Evolutionary conservation across 2,113 vertebrate genomes (phyloP), one percentile per base, ranked within the genome.

Genomic region (Gallinago undulata): DNA sequence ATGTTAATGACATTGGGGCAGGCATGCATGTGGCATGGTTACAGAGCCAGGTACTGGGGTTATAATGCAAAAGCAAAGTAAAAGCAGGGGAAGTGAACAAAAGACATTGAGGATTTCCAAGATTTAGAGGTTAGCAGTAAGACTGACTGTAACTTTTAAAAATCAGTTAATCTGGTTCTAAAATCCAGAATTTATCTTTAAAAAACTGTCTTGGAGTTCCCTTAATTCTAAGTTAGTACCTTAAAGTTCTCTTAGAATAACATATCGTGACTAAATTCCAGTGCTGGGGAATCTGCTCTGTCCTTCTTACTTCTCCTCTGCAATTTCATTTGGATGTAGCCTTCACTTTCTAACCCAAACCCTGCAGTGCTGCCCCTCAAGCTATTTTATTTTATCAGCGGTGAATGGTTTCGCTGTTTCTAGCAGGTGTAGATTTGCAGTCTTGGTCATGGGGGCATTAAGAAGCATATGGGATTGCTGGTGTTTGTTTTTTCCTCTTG

Each of bases 1-100:
- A 94, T 89, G 77, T 95, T 97, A 96, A 95, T 96, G 87, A 75
- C 87, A 72, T 93, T 85, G 90, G 74, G 89, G 89, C 84, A 83
- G 78, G 77, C 94, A 56, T 87, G 84, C 25, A 17, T 90, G 84
- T 84, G 89, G 92, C 74, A 25, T n/a, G 59, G 67, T 86, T 95
- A 86, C n/a, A 62, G 70, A 93, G 48, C 30, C 55, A 59, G 48
- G 45, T 67, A 55, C 55, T 35, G n/a, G 74, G 51, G 37, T 64
- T 93, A 35, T 56, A 78, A 79, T 39, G 55, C 41, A 87, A 79
- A 68, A 84, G 53, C 48, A 69, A 87, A 67, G 48, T 69, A 64
- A 88, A 25, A 79, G 28, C 45, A 66, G 35, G 64, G 47, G 27
- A 85, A 62, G 8, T 51, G 41, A 91, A 60, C 53, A 87, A 78